Evolutionary conservation across 2,113 vertebrate genomes (phyloP).

Genomic region (Lynx canadensis): DNA sequence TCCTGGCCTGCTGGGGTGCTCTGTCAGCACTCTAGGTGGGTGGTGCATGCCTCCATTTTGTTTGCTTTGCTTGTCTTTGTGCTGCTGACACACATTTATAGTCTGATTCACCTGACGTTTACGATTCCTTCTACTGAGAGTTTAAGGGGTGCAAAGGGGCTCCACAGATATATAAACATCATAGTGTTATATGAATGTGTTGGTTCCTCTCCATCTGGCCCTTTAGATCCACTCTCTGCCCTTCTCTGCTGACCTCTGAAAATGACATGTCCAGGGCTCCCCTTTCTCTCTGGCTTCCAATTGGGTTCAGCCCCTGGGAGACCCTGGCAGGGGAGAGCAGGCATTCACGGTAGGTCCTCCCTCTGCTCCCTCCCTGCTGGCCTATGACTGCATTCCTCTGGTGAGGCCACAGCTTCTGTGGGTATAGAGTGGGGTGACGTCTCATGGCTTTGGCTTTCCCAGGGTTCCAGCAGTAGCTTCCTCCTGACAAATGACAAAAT

Average conservation of each 20-base stretch:
- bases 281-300: not conserved
- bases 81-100: slow-evolving; percentile 42
- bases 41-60: not conserved
- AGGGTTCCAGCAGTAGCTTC: not conserved
- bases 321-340: not conserved
- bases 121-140: slow-evolving; percentile 66
- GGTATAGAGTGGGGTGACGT: too few species aligned
- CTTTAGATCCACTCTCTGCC: too few species aligned
- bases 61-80: slow-evolving; percentile 44
- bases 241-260: not conserved
- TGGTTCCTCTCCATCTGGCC: not conserved
- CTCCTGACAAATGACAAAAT: not conserved
- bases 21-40: not conserved
- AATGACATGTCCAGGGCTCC: not conserved
- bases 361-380: not conserved
- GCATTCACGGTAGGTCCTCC: rapidly evolving
- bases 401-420: not conserved
- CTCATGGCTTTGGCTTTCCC: not conserved
- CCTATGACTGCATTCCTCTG: not conserved
- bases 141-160: slow-evolving; percentile 70
- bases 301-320: not conserved
- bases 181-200: not conserved
- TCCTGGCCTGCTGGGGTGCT: not conserved
- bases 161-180: slow-evolving; percentile 47
- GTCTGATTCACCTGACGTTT: slow-evolving; percentile 61